phyloP scores from a whole-genome alignment of 1,140 invertebrate genomes.

The Chymomyza costata region DNA sequence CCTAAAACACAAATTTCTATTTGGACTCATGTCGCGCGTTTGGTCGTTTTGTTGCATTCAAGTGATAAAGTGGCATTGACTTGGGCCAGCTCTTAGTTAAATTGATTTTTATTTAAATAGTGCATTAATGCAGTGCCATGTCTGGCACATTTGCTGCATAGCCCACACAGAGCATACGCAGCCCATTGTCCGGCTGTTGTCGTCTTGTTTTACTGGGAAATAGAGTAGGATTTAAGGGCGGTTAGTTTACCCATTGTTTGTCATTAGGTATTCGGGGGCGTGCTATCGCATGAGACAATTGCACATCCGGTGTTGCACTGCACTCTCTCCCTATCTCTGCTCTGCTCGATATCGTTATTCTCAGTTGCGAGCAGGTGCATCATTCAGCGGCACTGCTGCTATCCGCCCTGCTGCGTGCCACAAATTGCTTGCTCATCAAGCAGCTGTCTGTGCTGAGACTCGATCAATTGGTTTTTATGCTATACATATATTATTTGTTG shows the following conservation, averaged over 20 bases:
- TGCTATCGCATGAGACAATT: conserved; percentile 57
- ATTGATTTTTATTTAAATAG: conserved; percentile 58
- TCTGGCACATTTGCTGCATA: neutral
- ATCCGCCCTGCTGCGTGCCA: conserved; percentile 42
- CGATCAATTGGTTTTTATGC: conserved; percentile 57
- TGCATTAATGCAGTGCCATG: conserved; percentile 50
- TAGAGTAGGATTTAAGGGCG: too few relatives aligned
- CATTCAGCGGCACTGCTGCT: conserved; percentile 15
- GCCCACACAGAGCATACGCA: conserved; percentile 20
- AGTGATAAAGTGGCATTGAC: conserved; percentile 47
- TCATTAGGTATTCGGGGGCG: conserved; percentile 40
- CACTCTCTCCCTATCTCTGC: conserved; percentile 25
- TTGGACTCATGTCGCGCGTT: conserved; percentile 44
- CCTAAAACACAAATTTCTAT: conserved; percentile 54
- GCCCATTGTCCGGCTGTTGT: conserved; percentile 8
- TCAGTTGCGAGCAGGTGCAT: conserved; percentile 31
- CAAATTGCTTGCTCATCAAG: conserved; percentile 56
- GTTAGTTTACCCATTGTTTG: conserved; percentile 14
- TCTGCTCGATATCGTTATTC: conserved; percentile 2
- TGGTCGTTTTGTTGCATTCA: neutral
- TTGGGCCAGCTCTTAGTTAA: conserved; percentile 29
- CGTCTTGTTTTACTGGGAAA: conserved; percentile 5
- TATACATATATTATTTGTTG: too few relatives aligned
- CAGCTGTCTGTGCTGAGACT: conserved; percentile 38
- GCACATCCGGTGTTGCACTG: conserved; percentile 57